Evolutionary conservation across 1,140 invertebrate species (phyloP).

Genomic region (Nasonia vitripennis): DNA sequence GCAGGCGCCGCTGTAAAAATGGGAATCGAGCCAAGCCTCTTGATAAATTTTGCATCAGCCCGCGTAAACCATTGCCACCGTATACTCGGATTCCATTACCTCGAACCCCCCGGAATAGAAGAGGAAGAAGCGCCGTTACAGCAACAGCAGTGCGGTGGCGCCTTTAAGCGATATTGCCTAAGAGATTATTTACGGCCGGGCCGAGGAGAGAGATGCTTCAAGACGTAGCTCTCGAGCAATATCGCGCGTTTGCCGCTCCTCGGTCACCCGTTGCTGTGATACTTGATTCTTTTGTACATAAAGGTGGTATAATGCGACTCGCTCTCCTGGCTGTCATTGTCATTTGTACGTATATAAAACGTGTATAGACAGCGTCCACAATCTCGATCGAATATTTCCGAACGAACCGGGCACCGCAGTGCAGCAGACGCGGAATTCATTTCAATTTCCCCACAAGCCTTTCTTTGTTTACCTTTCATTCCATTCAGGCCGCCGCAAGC

Average conservation of each 20-base stretch:
- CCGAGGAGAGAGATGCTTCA: background rate
- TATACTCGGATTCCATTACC: slow-evolving; percentile 47
- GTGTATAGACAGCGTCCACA: too few species aligned
- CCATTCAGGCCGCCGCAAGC: too few species aligned
- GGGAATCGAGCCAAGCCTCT: slow-evolving; percentile 46
- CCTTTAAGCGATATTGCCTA: slow-evolving; percentile 45
- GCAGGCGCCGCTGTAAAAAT: slow-evolving; percentile 36
- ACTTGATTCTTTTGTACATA: background rate
- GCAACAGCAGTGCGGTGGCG: background rate
- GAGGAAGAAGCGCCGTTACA: background rate
- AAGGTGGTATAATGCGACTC: background rate
- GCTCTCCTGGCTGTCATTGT: background rate
- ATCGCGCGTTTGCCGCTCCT: background rate
- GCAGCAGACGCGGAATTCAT: too few species aligned
- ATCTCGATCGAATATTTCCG: background rate
- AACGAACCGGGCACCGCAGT: too few species aligned
- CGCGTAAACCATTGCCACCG: slow-evolving; percentile 44
- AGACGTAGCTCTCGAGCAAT: background rate
- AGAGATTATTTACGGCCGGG: slow-evolving; percentile 45
- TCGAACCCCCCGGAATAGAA: background rate
- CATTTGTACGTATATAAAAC: background rate
- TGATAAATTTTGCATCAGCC: slow-evolving; percentile 52
- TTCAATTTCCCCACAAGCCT: background rate
- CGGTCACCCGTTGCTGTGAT: background rate
- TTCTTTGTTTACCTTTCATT: background rate